These are phyloP conservation scores for Hippasteria phrygiana DNA, from an alignment of 53 echinoderm and acorn worm species.

Conservation along the genomic window DNA sequence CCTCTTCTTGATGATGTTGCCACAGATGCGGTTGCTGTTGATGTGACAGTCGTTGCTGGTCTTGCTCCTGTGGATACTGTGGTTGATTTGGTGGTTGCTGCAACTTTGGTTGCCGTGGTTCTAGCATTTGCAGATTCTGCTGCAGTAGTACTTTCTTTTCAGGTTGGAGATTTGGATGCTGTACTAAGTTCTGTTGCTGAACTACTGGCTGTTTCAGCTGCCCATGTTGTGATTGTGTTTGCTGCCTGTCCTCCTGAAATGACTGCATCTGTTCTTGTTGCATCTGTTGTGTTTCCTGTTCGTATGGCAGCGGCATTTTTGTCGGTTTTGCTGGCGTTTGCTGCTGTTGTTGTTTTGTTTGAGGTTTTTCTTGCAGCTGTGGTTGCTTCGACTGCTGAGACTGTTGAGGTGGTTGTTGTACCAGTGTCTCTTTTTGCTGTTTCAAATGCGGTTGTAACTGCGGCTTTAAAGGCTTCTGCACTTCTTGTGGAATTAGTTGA, in stretches of 20 bases:
- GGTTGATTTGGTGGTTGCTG: background rate
- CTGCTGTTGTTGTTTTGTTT: background rate
- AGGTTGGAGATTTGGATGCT: background rate
- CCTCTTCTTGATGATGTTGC: background rate
- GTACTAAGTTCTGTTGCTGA: background rate
- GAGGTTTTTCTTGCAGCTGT: background rate
- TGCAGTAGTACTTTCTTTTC: background rate
- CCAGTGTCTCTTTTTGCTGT: background rate
- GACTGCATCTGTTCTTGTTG: constrained; percentile 2
- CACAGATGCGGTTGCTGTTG: background rate
- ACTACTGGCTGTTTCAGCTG: background rate
- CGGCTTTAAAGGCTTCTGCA: background rate
- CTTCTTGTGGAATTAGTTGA: background rate
- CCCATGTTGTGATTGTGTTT: background rate
- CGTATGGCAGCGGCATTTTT: background rate
- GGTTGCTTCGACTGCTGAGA: background rate
- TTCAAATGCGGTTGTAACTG: background rate
- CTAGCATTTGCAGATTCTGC: constrained; percentile 5
- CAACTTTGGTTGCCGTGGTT: background rate
- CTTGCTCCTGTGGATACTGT: background rate
- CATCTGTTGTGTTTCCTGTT: background rate
- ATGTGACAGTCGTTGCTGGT: background rate
- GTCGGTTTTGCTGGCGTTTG: background rate
- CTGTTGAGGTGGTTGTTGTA: background rate
- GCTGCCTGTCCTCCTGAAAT: background rate